A percentile compares a stretch with the other conserved stretches of the same genome.
Conservation (phyloP, 2,797 vertebrate genomes). For the Gallinago nigripennis region DNA sequence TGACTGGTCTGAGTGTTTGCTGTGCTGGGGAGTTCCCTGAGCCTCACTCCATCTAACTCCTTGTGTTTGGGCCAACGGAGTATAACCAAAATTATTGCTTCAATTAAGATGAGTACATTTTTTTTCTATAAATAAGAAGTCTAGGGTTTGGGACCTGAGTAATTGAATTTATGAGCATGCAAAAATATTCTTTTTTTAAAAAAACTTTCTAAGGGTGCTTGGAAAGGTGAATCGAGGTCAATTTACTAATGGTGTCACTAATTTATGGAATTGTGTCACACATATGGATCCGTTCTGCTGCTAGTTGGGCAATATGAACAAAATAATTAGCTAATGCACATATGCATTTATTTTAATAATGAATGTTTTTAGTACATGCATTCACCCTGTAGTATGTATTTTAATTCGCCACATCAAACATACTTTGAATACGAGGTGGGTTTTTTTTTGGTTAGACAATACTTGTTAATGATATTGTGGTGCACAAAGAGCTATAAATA, state of each 20-base stretch:
- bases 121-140: not conserved
- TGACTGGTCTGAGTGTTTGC: not conserved
- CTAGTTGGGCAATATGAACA: not conserved
- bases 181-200: not conserved
- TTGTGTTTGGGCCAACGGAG: not conserved
- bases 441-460: not conserved
- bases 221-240: not conserved
- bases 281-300: not conserved
- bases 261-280: not conserved
- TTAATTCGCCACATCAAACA: not conserved
- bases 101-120: not conserved
- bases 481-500: not conserved
- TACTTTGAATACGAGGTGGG: not conserved
- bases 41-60: not conserved
- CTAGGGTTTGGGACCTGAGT: not conserved
- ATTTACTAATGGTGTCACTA: not conserved
- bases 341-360: constrained; percentile 1
- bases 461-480: not conserved
- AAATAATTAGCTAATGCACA: constrained; percentile 16
- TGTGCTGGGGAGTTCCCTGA: not conserved
- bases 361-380: not conserved
- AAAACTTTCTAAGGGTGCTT: not conserved
- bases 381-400: not conserved
- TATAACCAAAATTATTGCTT: not conserved
- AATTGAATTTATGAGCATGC: not conserved